A percentile compares a stretch with the other conserved stretches of the same genome.
phyloP scores from a whole-genome alignment of 2,888 invertebrate species.

The Linyphia triangularis region DNA sequence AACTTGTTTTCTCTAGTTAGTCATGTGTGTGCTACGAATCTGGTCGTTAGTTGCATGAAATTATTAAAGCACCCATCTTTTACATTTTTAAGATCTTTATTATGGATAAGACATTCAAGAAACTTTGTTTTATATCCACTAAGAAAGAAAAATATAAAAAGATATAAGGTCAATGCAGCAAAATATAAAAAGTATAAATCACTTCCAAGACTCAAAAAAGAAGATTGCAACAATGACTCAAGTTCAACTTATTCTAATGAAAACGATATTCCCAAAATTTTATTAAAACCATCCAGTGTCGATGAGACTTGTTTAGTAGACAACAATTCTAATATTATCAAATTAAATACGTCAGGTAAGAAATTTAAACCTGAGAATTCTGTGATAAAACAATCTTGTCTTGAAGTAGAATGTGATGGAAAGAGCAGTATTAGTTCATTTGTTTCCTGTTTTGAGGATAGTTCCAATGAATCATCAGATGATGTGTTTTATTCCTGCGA shows the following conservation, averaged over 20 bases:
- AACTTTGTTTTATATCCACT: not conserved
- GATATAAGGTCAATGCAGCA: not conserved
- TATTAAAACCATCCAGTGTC: not conserved
- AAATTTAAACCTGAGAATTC: not conserved
- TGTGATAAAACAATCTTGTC: not conserved
- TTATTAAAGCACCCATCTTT: not conserved
- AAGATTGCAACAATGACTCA: not conserved
- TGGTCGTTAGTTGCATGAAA: not conserved
- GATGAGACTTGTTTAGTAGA: not conserved
- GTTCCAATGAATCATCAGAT: constrained; percentile 4
- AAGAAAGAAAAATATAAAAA: not conserved
- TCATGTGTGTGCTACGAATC: not conserved
- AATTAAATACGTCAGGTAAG: not conserved
- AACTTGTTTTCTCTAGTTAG: not conserved
- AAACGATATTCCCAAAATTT: not conserved
- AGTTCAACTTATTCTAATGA: not conserved
- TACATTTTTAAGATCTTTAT: not conserved
- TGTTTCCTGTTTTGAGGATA: not conserved
- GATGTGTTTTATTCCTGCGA: constrained; percentile 47
- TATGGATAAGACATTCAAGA: not conserved
- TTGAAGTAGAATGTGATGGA: too few relatives aligned
- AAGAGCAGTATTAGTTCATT: constrained; percentile 39
- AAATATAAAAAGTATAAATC: too few relatives aligned
- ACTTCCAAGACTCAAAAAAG: too few relatives aligned
- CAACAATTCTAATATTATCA: not conserved